Evolutionary conservation across 23 tunicate species (phyloP).

Genomic region (Diplosoma virens): DNA sequence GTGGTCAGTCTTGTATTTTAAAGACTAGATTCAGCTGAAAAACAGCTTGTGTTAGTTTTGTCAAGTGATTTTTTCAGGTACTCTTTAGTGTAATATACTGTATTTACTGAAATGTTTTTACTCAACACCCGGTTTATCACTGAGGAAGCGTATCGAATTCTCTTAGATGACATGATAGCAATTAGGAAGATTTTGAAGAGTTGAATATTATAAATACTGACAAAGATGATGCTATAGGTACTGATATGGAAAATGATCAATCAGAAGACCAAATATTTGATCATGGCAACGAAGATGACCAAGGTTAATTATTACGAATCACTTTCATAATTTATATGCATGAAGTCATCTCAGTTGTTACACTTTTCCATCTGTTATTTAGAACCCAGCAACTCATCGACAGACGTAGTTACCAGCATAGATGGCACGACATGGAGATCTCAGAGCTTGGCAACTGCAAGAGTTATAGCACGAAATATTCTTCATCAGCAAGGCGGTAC

Average conservation of each 20-base stretch:
- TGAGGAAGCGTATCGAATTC: too few relatives aligned
- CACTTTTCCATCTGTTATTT: slow-evolving; percentile 1
- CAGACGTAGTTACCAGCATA: slow-evolving; percentile 15
- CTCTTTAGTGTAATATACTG: too few relatives aligned
- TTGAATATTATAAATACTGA: neutral
- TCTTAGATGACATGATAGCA: too few relatives aligned
- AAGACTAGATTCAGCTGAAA: too few relatives aligned
- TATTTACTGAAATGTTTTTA: too few relatives aligned
- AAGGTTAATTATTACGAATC: neutral
- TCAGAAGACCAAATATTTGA: neutral
- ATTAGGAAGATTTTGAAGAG: neutral
- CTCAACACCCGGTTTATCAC: too few relatives aligned
- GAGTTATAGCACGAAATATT: slow-evolving; percentile 15
- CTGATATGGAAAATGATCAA: neutral
- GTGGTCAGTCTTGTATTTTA: too few relatives aligned
- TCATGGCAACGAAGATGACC: neutral
- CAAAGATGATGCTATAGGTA: neutral
- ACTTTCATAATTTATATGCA: neutral
- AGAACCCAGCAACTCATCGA: slow-evolving; percentile 13
- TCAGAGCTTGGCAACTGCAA: slow-evolving; percentile 17
- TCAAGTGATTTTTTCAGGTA: too few relatives aligned
- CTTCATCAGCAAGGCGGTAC: slow-evolving; percentile 13
- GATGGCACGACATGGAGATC: slow-evolving; percentile 16
- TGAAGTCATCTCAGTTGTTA: neutral
- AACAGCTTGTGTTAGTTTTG: too few relatives aligned